Conservation (phyloP, 1,140 invertebrate genomes). For the Brachionus koreanus region DNA sequence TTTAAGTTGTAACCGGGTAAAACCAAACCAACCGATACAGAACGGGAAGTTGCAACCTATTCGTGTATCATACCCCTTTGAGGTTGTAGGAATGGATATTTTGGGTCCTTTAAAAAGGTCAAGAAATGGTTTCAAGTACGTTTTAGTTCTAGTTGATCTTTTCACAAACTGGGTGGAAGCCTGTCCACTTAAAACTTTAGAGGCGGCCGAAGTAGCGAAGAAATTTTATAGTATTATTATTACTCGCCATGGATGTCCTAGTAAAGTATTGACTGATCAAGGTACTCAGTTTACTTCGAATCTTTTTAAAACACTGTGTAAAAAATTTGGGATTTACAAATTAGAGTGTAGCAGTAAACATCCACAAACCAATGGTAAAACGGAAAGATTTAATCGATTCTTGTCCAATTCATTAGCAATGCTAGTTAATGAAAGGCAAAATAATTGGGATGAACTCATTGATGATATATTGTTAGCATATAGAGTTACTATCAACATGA, state of each 20-base stretch:
- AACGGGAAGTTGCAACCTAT: conserved; percentile 16
- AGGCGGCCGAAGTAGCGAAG: conserved; percentile 51
- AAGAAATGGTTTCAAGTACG: conserved; percentile 49
- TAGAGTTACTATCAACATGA: background rate
- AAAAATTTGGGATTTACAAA: conserved; percentile 45
- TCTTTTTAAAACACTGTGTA: background rate
- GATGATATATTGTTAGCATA: background rate
- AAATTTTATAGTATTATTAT: conserved; percentile 48
- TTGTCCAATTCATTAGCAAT: background rate
- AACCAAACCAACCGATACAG: background rate
- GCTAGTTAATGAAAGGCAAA: background rate
- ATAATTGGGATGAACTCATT: conserved; percentile 1
- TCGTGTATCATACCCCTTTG: background rate
- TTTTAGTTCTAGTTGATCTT: conserved; percentile 52
- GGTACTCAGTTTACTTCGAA: background rate
- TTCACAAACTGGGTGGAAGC: conserved; percentile 58
- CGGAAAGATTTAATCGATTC: background rate
- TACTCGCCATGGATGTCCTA: conserved; percentile 46
- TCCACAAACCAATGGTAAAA: conserved; percentile 48
- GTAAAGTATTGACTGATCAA: background rate
- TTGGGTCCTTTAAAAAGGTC: conserved; percentile 46
- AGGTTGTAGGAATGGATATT: conserved; percentile 46
- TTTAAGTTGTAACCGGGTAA: conserved; percentile 30
- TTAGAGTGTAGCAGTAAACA: conserved; percentile 46
- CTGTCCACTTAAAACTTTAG: conserved; percentile 53